phyloP scores from a whole-genome alignment of 2,113 vertebrate genomes.

The Actenoides hombroni region DNA sequence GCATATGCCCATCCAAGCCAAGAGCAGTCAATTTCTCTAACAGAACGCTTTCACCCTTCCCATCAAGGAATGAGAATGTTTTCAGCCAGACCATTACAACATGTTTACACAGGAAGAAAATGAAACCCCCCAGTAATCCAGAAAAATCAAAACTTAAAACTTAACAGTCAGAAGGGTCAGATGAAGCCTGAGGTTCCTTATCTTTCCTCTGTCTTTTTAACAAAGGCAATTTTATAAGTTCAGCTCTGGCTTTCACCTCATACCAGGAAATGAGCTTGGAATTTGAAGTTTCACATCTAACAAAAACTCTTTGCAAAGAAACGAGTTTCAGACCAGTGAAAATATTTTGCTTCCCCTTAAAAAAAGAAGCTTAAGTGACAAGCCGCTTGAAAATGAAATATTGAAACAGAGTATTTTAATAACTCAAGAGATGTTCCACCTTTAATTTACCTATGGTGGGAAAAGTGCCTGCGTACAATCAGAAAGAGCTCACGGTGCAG shows the following conservation, averaged over 20 bases:
- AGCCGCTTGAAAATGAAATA: not conserved
- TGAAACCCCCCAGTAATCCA: not conserved
- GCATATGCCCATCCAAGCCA: too few relatives aligned
- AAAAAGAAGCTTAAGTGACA: not conserved
- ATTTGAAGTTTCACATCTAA: not conserved
- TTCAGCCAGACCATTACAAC: not conserved
- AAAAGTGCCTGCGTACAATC: not conserved
- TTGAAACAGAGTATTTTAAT: not conserved
- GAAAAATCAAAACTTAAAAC: not conserved
- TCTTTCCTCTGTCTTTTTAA: not conserved
- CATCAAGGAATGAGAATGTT: not conserved
- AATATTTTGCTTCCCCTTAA: not conserved
- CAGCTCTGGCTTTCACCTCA: not conserved
- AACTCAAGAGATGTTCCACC: not conserved
- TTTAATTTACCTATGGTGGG: not conserved
- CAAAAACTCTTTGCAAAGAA: not conserved
- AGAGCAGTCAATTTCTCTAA: too few relatives aligned
- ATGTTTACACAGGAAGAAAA: not conserved
- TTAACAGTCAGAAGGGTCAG: not conserved
- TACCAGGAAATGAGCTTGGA: not conserved
- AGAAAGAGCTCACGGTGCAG: not conserved
- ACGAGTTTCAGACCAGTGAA: not conserved
- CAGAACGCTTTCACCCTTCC: not conserved
- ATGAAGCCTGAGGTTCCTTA: fast-evolving
- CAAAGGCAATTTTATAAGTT: not conserved